A percentile compares a stretch with the other conserved stretches of the same genome.
Conservation (phyloP, 1,140 invertebrate species). For the Teleogryllus occipitalis region DNA sequence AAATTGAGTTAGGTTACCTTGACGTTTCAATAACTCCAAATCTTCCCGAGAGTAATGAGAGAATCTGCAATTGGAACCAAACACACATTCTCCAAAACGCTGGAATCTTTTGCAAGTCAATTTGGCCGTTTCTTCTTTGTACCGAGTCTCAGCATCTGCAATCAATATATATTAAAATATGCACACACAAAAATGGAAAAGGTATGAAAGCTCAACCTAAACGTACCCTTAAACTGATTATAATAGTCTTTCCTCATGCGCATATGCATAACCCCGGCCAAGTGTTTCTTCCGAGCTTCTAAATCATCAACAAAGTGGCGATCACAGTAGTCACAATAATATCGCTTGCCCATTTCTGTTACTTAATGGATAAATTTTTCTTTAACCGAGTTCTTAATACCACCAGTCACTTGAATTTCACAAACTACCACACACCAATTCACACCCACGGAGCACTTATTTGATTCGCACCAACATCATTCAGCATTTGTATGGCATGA, state of each 20-base stretch:
- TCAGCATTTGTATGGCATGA: too few relatives aligned
- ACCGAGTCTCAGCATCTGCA: neutral
- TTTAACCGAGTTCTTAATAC: too few relatives aligned
- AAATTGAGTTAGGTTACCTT: constrained; percentile 36
- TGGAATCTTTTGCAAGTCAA: constrained; percentile 47
- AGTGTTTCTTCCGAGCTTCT: constrained; percentile 52
- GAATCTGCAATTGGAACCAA: constrained; percentile 51
- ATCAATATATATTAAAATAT: neutral
- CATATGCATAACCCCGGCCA: constrained; percentile 50
- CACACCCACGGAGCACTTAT: too few relatives aligned
- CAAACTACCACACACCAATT: too few relatives aligned
- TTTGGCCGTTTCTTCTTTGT: constrained; percentile 46
- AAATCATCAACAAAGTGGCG: constrained; percentile 54
- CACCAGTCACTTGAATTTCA: too few relatives aligned
- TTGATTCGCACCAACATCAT: too few relatives aligned
- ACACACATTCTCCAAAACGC: constrained; percentile 47
- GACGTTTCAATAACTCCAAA: constrained; percentile 43
- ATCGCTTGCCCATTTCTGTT: constrained; percentile 29
- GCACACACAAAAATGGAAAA: neutral
- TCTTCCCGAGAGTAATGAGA: constrained; percentile 51
- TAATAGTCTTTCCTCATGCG: constrained; percentile 53
- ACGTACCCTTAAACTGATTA: constrained; percentile 49
- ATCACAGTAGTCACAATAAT: constrained; percentile 62
- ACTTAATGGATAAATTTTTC: neutral
- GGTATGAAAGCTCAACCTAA: neutral